Conservation (phyloP, 2,888 invertebrate species). For the Eucera pruinosa region DNA sequence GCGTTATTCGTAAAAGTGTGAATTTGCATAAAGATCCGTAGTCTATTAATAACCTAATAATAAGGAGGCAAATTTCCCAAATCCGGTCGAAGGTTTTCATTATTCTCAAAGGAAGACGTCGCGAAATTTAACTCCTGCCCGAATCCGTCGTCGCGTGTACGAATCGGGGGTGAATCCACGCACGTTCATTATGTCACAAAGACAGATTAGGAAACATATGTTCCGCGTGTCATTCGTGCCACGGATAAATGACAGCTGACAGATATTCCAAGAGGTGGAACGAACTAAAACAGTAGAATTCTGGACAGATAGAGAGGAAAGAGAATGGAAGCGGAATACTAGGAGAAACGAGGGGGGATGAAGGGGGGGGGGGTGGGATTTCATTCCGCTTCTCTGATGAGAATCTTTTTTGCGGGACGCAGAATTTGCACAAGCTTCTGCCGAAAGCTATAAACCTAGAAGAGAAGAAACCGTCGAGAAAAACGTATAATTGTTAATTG, state of each 20-base stretch:
- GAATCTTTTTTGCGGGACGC: constrained; percentile 31
- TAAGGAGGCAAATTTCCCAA: constrained; percentile 8
- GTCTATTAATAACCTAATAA: too few relatives aligned
- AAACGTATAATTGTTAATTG: constrained; percentile 50
- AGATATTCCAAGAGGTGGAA: constrained; percentile 47
- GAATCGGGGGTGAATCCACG: constrained; percentile 5
- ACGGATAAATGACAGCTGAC: constrained; percentile 62
- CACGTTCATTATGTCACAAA: constrained; percentile 46
- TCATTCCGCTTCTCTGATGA: constrained; percentile 31
- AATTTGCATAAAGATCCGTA: too few relatives aligned
- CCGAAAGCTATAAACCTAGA: constrained; percentile 31
- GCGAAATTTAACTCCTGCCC: background rate
- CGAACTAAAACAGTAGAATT: constrained; percentile 6
- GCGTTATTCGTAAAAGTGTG: too few relatives aligned
- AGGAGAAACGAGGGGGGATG: background rate
- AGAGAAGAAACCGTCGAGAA: constrained; percentile 14
- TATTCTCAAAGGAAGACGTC: background rate
- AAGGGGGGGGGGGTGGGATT: background rate
- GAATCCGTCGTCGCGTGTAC: constrained; percentile 28
- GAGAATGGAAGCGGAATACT: background rate
- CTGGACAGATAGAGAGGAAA: background rate
- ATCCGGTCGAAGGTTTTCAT: constrained; percentile 26
- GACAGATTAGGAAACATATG: constrained; percentile 58
- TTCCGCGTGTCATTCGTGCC: constrained; percentile 38
- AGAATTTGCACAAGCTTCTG: constrained; percentile 33